Conservation (phyloP, 2,113 vertebrate genomes). For the Forbesichthys papilliferus region DNA sequence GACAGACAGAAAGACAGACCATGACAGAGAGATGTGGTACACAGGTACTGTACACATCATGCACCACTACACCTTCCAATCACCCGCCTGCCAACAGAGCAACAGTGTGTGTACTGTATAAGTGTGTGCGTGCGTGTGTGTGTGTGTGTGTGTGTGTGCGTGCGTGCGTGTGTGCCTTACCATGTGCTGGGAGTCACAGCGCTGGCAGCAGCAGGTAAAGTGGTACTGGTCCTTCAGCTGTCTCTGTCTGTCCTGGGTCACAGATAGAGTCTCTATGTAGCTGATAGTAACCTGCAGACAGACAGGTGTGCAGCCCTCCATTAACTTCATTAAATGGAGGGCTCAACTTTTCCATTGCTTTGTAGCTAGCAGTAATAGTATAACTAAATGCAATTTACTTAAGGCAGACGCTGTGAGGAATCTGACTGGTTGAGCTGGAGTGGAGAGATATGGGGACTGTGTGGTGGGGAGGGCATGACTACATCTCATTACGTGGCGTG, state of each 20-base stretch:
- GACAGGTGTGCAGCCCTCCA: conserved; percentile 1
- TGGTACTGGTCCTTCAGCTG: conserved; percentile 67
- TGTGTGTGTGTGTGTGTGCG: neutral
- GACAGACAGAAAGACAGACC: conserved; percentile 40
- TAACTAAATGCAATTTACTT: neutral
- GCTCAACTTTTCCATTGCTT: neutral
- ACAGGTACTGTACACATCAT: conserved; percentile 31
- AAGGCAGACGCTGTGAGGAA: neutral
- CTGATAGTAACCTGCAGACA: conserved; percentile 62
- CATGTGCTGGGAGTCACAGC: conserved; percentile 47
- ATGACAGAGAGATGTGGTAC: conserved; percentile 30
- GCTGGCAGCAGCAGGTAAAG: conserved; percentile 63
- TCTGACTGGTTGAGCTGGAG: neutral
- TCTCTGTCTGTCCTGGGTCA: conserved; percentile 51
- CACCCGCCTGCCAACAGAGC: conserved; percentile 2
- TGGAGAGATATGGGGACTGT: neutral
- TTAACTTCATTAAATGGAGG: no score
- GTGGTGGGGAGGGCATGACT: conserved; percentile 45
- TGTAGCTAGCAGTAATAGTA: neutral
- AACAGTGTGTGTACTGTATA: conserved; percentile 10
- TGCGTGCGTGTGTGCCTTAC: conserved; percentile 34
- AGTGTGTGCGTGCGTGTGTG: neutral
- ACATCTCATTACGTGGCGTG: conserved; percentile 55
- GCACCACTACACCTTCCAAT: conserved; percentile 36
- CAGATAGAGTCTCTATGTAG: conserved; percentile 58